Percentiles rank a stretch among this genome's conserved stretches.
Conservation (phyloP, 1,140 invertebrate species). For the Lerema accius region DNA sequence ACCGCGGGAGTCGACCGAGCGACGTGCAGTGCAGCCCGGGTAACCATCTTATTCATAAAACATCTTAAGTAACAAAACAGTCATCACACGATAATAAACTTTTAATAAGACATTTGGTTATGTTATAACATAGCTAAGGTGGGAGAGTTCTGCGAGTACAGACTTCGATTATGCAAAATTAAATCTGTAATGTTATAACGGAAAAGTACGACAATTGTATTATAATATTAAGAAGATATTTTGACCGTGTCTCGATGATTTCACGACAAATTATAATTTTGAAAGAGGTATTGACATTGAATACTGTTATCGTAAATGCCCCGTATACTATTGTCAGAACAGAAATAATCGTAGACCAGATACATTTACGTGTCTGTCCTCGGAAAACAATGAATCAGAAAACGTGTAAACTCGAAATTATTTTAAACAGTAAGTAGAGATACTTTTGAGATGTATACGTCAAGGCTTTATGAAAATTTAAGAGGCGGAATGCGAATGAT, state of each 20-base stretch:
- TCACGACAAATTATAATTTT: no score
- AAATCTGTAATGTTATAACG: not conserved
- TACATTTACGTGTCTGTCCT: conserved; percentile 26
- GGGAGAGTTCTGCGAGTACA: conserved; percentile 37
- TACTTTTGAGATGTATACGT: not conserved
- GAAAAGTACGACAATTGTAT: not conserved
- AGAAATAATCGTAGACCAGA: conserved; percentile 2
- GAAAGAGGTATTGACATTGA: no score
- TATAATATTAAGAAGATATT: no score
- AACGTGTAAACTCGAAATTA: conserved; percentile 26
- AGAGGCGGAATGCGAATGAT: not conserved
- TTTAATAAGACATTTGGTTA: conserved; percentile 69
- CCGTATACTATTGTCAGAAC: not conserved
- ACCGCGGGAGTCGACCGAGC: conserved; percentile 25
- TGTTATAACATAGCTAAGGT: conserved; percentile 57
- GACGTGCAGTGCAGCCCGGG: conserved; percentile 49
- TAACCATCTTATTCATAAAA: conserved; percentile 56
- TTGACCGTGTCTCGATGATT: no score
- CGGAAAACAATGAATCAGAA: conserved; percentile 29
- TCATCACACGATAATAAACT: conserved; percentile 71
- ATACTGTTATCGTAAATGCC: no score
- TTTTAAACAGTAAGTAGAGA: conserved; percentile 3
- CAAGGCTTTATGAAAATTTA: not conserved
- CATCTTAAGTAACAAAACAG: conserved; percentile 71
- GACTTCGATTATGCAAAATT: conserved; percentile 10